Percentiles rank a stretch among this genome's conserved stretches.
These are phyloP conservation scores for Myotis yumanensis DNA, from an alignment of 2,113 vertebrate genomes.

Conservation along the genomic window DNA sequence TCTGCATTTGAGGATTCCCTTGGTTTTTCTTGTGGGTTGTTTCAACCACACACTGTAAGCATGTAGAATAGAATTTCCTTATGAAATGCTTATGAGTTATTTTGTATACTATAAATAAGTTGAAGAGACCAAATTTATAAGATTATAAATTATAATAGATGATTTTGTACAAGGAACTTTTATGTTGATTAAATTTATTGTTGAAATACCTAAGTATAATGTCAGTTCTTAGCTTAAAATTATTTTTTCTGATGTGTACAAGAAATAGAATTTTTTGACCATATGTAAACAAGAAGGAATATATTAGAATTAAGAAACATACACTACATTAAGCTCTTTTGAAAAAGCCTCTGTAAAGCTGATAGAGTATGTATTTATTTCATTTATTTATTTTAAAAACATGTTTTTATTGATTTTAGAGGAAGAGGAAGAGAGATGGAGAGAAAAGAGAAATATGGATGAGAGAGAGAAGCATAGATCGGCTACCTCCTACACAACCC, in stretches of 20 bases:
- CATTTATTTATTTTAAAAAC: too few relatives aligned
- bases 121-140: neutral
- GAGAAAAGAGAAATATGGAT: too few relatives aligned
- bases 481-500: too few relatives aligned
- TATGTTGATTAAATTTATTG: slow-evolving; percentile 50
- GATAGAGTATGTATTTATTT: neutral
- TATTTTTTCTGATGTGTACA: slow-evolving; percentile 29
- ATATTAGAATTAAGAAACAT: slow-evolving; percentile 18
- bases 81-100: neutral
- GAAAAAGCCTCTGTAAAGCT: slow-evolving; percentile 36
- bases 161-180: neutral
- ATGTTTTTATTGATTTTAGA: too few relatives aligned
- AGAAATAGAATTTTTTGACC: slow-evolving; percentile 43
- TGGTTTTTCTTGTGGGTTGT: slow-evolving; percentile 15
- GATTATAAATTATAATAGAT: slow-evolving; percentile 14
- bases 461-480: too few relatives aligned
- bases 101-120: slow-evolving; percentile 11
- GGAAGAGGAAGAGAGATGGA: too few relatives aligned
- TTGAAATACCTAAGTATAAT: slow-evolving; percentile 7
- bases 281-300: slow-evolving; percentile 48
- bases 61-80: neutral
- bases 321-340: neutral
- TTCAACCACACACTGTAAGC: neutral
- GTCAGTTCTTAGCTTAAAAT: neutral
- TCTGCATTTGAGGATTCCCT: neutral